Conservation (phyloP, 2,888 invertebrate species). For the Luperina nickerlii region DNA sequence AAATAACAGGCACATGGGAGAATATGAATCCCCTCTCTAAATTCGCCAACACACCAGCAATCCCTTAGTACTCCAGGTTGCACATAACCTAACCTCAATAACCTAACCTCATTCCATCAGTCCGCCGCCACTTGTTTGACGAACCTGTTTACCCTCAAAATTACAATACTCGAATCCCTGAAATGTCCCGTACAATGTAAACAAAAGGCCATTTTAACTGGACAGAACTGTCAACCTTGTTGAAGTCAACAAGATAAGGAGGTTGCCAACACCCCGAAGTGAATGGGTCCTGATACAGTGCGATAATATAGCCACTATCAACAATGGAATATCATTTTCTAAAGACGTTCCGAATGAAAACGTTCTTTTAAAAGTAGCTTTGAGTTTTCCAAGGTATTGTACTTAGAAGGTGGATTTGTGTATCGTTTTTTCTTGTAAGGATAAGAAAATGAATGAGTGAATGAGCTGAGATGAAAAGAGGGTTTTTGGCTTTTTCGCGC, state of each 20-base stretch:
- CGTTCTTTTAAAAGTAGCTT: not conserved
- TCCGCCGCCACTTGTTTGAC: not conserved
- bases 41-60: not conserved
- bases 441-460: slow-evolving; percentile 14
- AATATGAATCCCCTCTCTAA: not conserved
- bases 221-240: slow-evolving; percentile 65
- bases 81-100: too few relatives aligned
- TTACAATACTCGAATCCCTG: slow-evolving; percentile 32
- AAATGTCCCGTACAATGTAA: slow-evolving; percentile 53
- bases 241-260: slow-evolving; percentile 62
- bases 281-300: slow-evolving; percentile 36
- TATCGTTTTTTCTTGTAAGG: not conserved
- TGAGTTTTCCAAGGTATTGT: slow-evolving; percentile 13
- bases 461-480: slow-evolving; percentile 1
- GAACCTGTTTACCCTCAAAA: not conserved
- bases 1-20: not conserved
- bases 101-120: not conserved
- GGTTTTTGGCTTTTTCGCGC: not conserved
- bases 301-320: slow-evolving; percentile 20
- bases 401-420: slow-evolving; percentile 5
- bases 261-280: slow-evolving; percentile 24
- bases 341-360: slow-evolving; percentile 27
- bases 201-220: slow-evolving; percentile 61
- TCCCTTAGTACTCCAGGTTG: not conserved
- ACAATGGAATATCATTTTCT: slow-evolving; percentile 38